Evolutionary conservation across 2,113 vertebrate species (phyloP), one percentile per base, ranked within the genome.

Genomic region (Ailuropoda melanoleuca): DNA sequence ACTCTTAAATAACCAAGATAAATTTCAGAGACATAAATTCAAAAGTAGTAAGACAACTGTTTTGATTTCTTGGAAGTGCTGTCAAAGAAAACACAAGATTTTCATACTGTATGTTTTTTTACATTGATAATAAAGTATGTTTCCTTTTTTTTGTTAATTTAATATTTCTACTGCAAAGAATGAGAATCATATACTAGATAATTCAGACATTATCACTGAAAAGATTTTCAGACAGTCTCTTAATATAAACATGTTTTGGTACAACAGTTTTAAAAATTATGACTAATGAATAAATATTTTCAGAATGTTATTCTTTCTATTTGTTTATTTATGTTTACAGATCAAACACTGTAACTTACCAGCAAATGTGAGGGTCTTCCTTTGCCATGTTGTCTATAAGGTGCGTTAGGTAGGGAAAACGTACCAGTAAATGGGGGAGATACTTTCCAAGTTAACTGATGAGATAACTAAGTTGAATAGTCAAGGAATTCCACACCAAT

Each of bases 271-370:
- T 93, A 14, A 78, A 95, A 90, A 74, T 94, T 58, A 34, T 62
- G 82, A 90, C 24, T 81, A 46, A 58, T 55, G 15, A 95, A 95
- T 68, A 90, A 48, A 60, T 85, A 39, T 48, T 64, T 89, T 94
- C 39, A 91, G n/a, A 86, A 82, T 68, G 50, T 53, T 90, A 66
- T 88, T 84, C 53, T 95, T 94, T 86, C 7, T 86, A 48, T 95
- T 81, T 78, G 91, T 82, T 77, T 60, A 89, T 89, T 83, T 88
- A 74, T 81, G 19, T 77, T 95, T 92, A 48, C 23, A 39, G 77
- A 48, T 58, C n/a, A 39, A 50, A 55, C 2, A 86, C 62, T 96
- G 9, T 14, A 43, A 68, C 26, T 81, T 70, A 80, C 1, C 19
- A 43, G 8, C 46, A 87, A 56, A 68, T 87, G 68, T 24, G 62